Base-by-base conservation (phyloP, 37 sponge, comb jelly and placozoan species). In the Trichoplax adhaerens region DNA sequence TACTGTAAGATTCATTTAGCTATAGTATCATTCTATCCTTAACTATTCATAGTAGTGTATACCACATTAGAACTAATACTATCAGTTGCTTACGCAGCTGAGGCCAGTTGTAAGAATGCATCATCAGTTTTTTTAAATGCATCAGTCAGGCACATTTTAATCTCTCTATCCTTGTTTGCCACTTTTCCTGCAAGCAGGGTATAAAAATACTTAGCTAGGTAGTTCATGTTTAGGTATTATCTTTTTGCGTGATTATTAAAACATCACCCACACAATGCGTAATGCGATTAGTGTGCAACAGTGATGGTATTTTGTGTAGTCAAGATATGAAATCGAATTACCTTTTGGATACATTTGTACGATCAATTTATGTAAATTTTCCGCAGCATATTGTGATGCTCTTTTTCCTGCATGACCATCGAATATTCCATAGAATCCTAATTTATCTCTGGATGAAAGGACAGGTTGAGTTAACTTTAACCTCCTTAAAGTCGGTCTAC, bases 341-440 rank as follows among this genome's bases (percentile, higher is more conserved):
- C 91, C 91, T 81, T 70, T 80, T 1, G 91, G 91, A 29, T 86
- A 66, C 51, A 76, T 74, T 54, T 47, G 48, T 2, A 52, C 62
- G n/a, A 90, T 83, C 58, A 76, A 76, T 66, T 63, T 57, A 57
- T 90, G 87, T 6, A 90, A 65, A n/a, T 90, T 62, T 5, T 83
- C 78, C 3, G 91, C 79, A 12, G 84, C 78, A 80, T 60, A 86
- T 51, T 65, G 52, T 4, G 91, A 79, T 2, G 91, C 91, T 46
- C 81, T 71, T 47, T 71, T 72, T 12, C 91, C 91, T 72, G 78
- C 84, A 77, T 90, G 91, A 29, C 91, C 91, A 74, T 90, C 91
- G 76, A 83, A 90, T 1, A 90, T 77, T 52, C 84, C 91, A 83
- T 82, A 90, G 68, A 83, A 90, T 0, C 79, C 71, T 52, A 86